These are phyloP conservation scores for Dolichoris vasculosae DNA, from an alignment of 1,140 invertebrate species.

Conservation along the genomic window DNA sequence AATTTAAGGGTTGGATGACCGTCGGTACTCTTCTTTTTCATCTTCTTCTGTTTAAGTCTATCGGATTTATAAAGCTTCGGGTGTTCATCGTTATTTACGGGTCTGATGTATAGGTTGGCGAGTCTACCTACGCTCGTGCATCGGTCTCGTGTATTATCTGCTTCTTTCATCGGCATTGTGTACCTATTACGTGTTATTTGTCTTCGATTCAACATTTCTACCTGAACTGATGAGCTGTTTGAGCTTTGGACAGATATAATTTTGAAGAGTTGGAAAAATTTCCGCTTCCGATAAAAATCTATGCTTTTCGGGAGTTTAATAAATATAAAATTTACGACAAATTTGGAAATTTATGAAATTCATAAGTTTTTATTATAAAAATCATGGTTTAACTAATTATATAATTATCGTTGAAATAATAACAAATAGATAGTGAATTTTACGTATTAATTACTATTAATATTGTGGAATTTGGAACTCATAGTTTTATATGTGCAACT, in stretches of 20 bases:
- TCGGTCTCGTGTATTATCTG: background rate
- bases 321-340: too few species aligned
- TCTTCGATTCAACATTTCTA: conserved; percentile 38
- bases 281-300: background rate
- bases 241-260: conserved; percentile 29
- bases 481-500: too few species aligned
- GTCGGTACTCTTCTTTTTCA: background rate
- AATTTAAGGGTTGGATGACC: background rate
- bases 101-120: too few species aligned
- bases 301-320: background rate
- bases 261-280: background rate
- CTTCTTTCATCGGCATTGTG: conserved; percentile 10
- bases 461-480: too few species aligned
- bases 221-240: conserved; percentile 23
- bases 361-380: too few species aligned
- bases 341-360: too few species aligned
- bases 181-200: conserved; percentile 26
- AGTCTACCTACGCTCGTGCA: background rate
- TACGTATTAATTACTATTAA: too few species aligned
- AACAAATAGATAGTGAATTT: too few species aligned
- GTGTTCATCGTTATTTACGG: background rate
- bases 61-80: background rate
- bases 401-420: too few species aligned
- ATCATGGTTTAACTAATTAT: too few species aligned
- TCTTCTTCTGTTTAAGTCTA: background rate